Conservation (phyloP, 2,888 invertebrate genomes). For the Pollenia amentaria region DNA sequence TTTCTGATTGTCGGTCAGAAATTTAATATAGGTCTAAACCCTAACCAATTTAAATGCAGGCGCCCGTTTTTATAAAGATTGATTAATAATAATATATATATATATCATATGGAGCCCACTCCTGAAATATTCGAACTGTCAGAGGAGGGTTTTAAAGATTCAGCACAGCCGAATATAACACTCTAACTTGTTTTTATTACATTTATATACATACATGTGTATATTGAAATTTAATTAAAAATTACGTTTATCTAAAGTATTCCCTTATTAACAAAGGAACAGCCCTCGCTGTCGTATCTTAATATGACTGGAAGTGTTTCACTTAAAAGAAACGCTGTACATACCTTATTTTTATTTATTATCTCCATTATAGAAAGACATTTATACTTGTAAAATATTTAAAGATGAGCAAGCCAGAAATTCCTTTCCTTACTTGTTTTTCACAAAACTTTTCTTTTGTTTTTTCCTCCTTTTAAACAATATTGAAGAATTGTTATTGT, state of each 20-base stretch:
- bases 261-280: neutral
- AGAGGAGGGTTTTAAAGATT: too few species aligned
- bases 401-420: slow-evolving; percentile 45
- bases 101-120: too few species aligned
- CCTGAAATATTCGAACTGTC: too few species aligned
- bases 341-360: slow-evolving; percentile 20
- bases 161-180: too few species aligned
- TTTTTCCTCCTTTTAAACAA: slow-evolving; percentile 6
- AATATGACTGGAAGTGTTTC: slow-evolving; percentile 3
- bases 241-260: neutral
- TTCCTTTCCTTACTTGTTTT: slow-evolving; percentile 18
- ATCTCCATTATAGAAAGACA: neutral
- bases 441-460: slow-evolving; percentile 4
- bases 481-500: neutral
- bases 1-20: too few species aligned
- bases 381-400: slow-evolving; percentile 32
- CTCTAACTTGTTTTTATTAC: too few species aligned
- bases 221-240: neutral
- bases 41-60: too few species aligned
- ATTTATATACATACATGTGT: too few species aligned
- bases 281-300: neutral
- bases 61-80: too few species aligned
- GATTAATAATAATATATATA: too few species aligned
- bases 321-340: slow-evolving; percentile 8
- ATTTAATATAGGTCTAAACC: too few species aligned